phyloP scores from a whole-genome alignment of 1,140 invertebrate genomes.

The Contarinia nasturtii region DNA sequence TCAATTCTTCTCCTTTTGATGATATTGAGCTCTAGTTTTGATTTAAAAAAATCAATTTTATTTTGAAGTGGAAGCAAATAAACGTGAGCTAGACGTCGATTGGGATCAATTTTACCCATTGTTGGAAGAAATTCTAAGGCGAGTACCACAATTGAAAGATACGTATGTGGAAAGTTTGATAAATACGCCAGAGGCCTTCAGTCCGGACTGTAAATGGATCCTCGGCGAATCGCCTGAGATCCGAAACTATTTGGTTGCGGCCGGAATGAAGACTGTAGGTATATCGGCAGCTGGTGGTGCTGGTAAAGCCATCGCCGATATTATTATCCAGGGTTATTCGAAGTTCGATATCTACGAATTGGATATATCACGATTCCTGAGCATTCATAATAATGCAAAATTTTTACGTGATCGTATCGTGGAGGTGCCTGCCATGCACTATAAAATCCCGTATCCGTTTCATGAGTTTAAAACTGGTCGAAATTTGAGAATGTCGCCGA shows the following conservation, averaged over 20 bases:
- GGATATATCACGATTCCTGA: slow-evolving; percentile 83
- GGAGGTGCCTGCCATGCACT: slow-evolving; percentile 79
- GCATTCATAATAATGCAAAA: slow-evolving; percentile 87
- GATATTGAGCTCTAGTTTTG: slow-evolving; percentile 2
- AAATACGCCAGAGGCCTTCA: slow-evolving; percentile 85
- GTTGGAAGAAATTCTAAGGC: slow-evolving; percentile 62
- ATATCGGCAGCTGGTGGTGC: slow-evolving; percentile 85
- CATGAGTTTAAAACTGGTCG: slow-evolving; percentile 72
- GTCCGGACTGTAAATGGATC: slow-evolving; percentile 80
- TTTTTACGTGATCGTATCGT: slow-evolving; percentile 83
- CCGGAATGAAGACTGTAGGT: slow-evolving; percentile 89
- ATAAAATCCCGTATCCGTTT: slow-evolving; percentile 65
- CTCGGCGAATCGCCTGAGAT: slow-evolving; percentile 88
- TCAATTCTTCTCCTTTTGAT: slow-evolving; percentile 3
- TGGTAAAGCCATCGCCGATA: slow-evolving; percentile 75
- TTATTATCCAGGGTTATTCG: slow-evolving; percentile 67
- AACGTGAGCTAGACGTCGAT: slow-evolving; percentile 53
- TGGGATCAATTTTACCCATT: slow-evolving; percentile 93
- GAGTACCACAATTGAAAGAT: slow-evolving; percentile 58
- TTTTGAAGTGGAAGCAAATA: slow-evolving; percentile 19
- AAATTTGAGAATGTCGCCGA: slow-evolving; percentile 86
- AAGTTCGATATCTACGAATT: slow-evolving; percentile 77
- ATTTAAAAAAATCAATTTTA: slow-evolving; percentile 5
- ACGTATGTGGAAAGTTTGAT: slow-evolving; percentile 56
- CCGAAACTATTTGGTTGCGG: slow-evolving; percentile 85